Evolutionary conservation across 2,888 invertebrate species (phyloP).

Genomic region (Tortricodes alternella): DNA sequence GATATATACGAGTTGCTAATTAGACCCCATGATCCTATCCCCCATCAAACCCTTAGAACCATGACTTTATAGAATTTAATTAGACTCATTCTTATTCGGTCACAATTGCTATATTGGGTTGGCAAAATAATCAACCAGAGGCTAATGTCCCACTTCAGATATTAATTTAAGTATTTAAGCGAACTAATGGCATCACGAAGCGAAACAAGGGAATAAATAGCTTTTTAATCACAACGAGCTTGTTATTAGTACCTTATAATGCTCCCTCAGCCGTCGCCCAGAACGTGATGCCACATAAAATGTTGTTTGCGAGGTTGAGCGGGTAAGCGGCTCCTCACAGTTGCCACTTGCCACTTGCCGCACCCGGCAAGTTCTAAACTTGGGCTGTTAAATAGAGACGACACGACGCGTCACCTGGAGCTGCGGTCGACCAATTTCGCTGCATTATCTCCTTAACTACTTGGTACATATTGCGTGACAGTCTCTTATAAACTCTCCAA

Average conservation of each 20-base stretch:
- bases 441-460: slow-evolving; percentile 17
- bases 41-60: too few relatives aligned
- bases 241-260: background rate
- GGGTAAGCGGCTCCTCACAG: slow-evolving; percentile 32
- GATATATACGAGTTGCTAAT: too few relatives aligned
- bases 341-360: slow-evolving; percentile 1
- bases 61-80: too few relatives aligned
- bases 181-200: background rate
- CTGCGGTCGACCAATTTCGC: slow-evolving; percentile 24
- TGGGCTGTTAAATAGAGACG: slow-evolving; percentile 40
- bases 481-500: slow-evolving; percentile 5
- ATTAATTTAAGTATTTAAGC: background rate
- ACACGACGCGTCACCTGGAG: slow-evolving; percentile 27
- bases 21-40: too few relatives aligned
- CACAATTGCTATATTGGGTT: too few relatives aligned
- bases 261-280: background rate
- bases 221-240: background rate
- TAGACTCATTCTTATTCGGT: too few relatives aligned
- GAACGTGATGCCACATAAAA: slow-evolving; percentile 48
- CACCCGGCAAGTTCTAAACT: slow-evolving; percentile 37
- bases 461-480: slow-evolving; percentile 14
- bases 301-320: slow-evolving; percentile 44
- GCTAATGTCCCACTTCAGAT: background rate
- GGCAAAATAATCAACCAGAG: too few relatives aligned
- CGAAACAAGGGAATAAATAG: background rate